Evolutionary conservation across 1,140 invertebrate species (phyloP).

Genomic region (Diachasmimorpha longicaudata): DNA sequence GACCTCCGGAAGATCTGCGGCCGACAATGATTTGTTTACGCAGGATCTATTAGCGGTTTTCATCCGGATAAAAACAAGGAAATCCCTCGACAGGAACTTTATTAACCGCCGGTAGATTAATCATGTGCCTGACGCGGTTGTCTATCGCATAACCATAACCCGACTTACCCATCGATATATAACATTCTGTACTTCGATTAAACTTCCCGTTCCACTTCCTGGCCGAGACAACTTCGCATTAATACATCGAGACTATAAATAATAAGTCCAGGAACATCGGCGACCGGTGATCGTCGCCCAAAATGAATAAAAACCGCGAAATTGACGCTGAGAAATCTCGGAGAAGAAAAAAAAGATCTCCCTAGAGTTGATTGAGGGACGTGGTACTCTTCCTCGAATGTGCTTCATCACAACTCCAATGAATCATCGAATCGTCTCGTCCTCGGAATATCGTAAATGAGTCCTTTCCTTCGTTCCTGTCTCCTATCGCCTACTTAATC

Average conservation of each 20-base stretch:
- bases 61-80: neutral
- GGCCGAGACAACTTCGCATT: neutral
- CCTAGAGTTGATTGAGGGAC: no score
- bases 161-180: neutral
- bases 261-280: neutral
- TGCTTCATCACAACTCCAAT: neutral
- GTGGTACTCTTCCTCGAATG: no score
- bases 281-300: no score
- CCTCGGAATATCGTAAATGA: neutral
- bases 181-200: neutral
- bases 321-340: neutral
- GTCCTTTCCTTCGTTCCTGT: slow-evolving; percentile 1
- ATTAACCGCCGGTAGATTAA: neutral
- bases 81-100: neutral
- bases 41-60: no score
- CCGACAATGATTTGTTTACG: no score
- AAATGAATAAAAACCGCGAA: no score
- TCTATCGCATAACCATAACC: neutral
- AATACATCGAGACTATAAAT: neutral
- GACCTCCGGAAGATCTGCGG: no score
- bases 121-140: neutral
- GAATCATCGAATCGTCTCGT: neutral
- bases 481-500: neutral
- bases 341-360: neutral
- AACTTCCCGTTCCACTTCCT: neutral